Evolutionary conservation across 2,888 invertebrate genomes (phyloP), one percentile per base, ranked within the genome.

Genomic region (Melanotus villosus): DNA sequence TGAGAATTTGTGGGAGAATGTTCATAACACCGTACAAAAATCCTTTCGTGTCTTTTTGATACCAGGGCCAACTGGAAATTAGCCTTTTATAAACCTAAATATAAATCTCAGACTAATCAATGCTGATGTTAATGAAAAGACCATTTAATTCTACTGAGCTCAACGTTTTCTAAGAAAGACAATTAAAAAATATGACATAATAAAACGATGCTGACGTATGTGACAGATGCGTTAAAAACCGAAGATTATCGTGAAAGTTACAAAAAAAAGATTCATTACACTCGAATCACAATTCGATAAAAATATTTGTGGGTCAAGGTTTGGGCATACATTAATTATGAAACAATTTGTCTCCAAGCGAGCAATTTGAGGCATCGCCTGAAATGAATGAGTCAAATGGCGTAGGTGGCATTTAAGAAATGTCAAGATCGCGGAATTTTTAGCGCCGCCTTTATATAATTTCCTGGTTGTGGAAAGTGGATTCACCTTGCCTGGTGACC

Each of bases 401-500:
- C 64, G 73, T 72, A 72, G 74, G 74, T 74, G 74, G 70, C 66
- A 74, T 74, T 74, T 74, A 41, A 65, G 63, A 74, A 74, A 72
- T 72, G 72, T 72, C 72, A 74, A 72, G 72, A 72, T 26, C 72
- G 50, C 36, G 52, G n/a, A n/a, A 36, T 63, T 71, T 74, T 70
- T 63, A 68, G 57, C 52, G 62, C 41, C 54, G 56, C 50, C 50
- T 60, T 59, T 45, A 58, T 56, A 59, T 59, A 50, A 59, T 59
- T 69, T 69, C 69, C 69, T 69, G 69, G 63, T 71, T 65, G 65
- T 66, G 73, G 75, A 76, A 75, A 76, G 75, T 73, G 76, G 73
- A 75, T 68, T 76, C 72, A 72, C 76, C 76, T 76, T 76, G 76
- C 71, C 58, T 68, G 57, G 23, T 69, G 70, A 75, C 75, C 76